Evolutionary conservation across 2,797 vertebrate genomes (phyloP).

Genomic region (Rhabdophis nuchalis): DNA sequence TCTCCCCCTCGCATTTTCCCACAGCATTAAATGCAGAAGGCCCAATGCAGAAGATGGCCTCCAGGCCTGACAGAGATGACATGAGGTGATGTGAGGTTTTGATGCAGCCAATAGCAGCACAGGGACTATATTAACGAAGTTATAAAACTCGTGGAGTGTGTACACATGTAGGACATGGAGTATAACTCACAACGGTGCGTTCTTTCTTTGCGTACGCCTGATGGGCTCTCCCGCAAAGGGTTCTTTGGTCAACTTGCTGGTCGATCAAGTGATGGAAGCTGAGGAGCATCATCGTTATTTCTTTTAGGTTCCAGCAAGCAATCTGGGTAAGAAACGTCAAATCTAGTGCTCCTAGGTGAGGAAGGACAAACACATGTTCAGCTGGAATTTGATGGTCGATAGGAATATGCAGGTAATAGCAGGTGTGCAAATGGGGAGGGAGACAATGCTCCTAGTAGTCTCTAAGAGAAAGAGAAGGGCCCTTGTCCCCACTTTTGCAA

Average conservation of each 20-base stretch:
- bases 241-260: background rate
- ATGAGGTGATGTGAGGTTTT: background rate
- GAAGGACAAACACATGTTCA: background rate
- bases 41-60: too few relatives aligned
- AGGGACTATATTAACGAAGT: constrained; percentile 4
- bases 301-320: background rate
- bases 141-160: constrained; percentile 8
- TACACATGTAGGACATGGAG: background rate
- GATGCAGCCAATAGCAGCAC: background rate
- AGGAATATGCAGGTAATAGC: background rate
- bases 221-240: background rate
- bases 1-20: too few relatives aligned
- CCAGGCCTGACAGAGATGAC: background rate
- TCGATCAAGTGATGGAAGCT: background rate
- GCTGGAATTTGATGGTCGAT: background rate
- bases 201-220: too few relatives aligned
- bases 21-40: too few relatives aligned
- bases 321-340: background rate
- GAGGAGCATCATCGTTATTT: background rate
- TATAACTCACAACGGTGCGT: background rate
- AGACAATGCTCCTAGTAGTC: too few relatives aligned
- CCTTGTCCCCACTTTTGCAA: background rate
- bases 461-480: background rate
- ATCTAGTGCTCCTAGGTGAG: background rate
- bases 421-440: too few relatives aligned